Base-by-base conservation (phyloP, 2,888 invertebrate species). In the Agrotis clavis region DNA sequence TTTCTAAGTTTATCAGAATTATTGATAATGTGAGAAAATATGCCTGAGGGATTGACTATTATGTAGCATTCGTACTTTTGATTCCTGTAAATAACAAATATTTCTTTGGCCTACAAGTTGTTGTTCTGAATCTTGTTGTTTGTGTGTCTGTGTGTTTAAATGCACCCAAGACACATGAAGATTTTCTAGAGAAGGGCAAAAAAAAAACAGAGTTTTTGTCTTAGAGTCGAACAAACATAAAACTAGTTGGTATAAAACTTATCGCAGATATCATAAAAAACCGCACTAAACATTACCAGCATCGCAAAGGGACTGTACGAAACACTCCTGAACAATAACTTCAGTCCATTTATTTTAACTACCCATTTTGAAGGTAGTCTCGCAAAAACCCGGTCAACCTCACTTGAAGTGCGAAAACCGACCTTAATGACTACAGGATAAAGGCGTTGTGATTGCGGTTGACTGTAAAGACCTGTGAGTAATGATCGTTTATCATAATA, bases 401-500 rank as follows among this genome's bases (percentile, higher is more conserved):
- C n/a, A 56, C 18, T 21, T 45, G 14, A 57, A 14, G 7, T 41
- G 16, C 14, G 19, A 73, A 41, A 67, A 19, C 18, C 13, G 14
- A 1, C 7, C 47, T 53, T 67, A 67, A 4, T 41, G 18, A 14
- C 51, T 53, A 6, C 0, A 9, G 0, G 0, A 13, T 59, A 41
- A 59, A 25, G 65, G 50, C 5, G 45, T 4, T 18, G 16, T 35
- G 14, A 35, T 1, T 59, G 51, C 14, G 25, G 51, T 19, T 9
- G 25, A 59, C 5, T 53, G 59, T 73, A 60, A n/a, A 4, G 47
- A 16, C n/a, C 21, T 69, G 71, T 75, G 45, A 65, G 61, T 72
- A 56, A 66, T 57, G 76, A 50, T 73, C 80, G 67, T 81, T 81
- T 77, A 68, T 81, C 81, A 81, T 68, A 69, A 69, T 63, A 71